Conservation (phyloP, 2,113 vertebrate genomes). For the Dipodomys stephensi region DNA sequence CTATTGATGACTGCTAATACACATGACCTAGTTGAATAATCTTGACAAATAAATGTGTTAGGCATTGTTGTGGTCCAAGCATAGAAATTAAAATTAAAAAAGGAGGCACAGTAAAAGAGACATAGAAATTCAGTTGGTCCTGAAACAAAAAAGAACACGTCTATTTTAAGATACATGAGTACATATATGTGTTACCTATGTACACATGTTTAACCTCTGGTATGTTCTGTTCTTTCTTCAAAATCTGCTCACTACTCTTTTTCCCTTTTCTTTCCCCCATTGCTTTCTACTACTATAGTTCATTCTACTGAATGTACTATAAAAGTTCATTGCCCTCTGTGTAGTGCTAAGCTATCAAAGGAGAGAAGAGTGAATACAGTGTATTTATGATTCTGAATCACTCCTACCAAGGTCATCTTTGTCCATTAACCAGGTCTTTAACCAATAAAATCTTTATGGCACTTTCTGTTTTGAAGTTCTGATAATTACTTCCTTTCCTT, state of each 20-base stretch:
- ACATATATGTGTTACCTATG: background rate
- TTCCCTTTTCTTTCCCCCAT: background rate
- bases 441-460: background rate
- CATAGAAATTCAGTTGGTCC: background rate
- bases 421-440: background rate
- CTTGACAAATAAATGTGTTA: background rate
- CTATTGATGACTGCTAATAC: background rate
- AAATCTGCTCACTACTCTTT: background rate
- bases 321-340: background rate
- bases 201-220: background rate
- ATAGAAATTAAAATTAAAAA: background rate
- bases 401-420: background rate
- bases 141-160: background rate
- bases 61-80: background rate
- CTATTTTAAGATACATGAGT: background rate
- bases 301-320: background rate
- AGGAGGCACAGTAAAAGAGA: background rate
- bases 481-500: background rate
- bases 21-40: background rate
- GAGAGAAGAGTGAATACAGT: background rate
- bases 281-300: background rate
- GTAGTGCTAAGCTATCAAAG: background rate
- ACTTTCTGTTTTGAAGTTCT: slow-evolving; percentile 8
- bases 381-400: background rate
- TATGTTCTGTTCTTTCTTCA: slow-evolving; percentile 30